Evolutionary conservation across 2,888 invertebrate species (phyloP).

Genomic region (Monoplex corrugatus): DNA sequence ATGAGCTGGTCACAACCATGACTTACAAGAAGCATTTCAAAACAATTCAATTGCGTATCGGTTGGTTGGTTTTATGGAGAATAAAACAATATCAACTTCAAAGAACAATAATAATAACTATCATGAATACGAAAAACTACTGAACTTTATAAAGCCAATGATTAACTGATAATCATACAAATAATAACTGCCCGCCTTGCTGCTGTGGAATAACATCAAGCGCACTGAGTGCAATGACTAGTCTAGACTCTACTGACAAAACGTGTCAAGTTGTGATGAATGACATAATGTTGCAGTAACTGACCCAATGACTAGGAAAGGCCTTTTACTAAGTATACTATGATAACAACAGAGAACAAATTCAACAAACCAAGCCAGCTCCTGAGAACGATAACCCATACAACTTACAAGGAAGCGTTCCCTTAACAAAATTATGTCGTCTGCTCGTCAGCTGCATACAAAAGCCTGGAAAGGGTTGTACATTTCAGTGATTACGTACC

Average conservation of each 20-base stretch:
- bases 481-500: background rate
- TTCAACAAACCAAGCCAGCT: background rate
- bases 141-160: background rate
- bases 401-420: background rate
- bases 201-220: background rate
- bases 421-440: background rate
- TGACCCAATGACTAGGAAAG: too few species aligned
- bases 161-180: background rate
- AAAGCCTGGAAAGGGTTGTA: background rate
- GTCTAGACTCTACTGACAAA: too few species aligned
- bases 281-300: background rate
- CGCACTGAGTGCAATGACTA: background rate
- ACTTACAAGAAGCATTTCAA: too few species aligned
- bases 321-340: too few species aligned
- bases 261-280: too few species aligned
- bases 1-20: background rate
- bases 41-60: too few species aligned
- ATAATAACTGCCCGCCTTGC: background rate
- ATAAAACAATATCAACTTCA: background rate
- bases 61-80: background rate
- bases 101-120: background rate
- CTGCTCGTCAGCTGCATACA: background rate
- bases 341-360: too few species aligned
- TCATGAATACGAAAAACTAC: background rate
- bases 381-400: background rate